These are phyloP conservation scores for Hiodon alosoides DNA, from an alignment of 2,113 vertebrate species.

Conservation along the genomic window DNA sequence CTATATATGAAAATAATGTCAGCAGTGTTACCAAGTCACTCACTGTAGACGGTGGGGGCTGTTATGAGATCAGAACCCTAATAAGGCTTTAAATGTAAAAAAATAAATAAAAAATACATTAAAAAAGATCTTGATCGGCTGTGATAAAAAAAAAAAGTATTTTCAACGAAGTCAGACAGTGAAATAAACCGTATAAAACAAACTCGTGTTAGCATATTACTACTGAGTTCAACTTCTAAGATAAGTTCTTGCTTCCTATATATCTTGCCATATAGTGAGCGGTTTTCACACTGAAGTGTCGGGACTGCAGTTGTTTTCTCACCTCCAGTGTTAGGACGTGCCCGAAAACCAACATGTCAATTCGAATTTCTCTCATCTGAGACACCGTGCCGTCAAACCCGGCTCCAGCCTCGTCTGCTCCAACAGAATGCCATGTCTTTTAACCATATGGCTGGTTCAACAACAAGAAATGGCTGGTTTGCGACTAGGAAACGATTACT, in stretches of 20 bases:
- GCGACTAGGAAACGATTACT: background rate
- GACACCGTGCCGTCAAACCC: slow-evolving; percentile 18
- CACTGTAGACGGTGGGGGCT: too few species aligned
- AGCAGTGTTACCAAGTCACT: too few species aligned
- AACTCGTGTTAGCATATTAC: background rate
- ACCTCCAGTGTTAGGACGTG: slow-evolving; percentile 52
- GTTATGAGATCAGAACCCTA: too few species aligned
- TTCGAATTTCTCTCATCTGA: slow-evolving; percentile 37
- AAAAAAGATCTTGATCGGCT: background rate
- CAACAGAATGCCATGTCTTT: slow-evolving; percentile 11
- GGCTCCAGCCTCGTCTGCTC: slow-evolving; percentile 24
- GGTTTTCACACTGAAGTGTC: slow-evolving; percentile 45
- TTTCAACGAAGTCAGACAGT: too few species aligned
- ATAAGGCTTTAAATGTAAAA: too few species aligned
- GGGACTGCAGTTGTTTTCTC: slow-evolving; percentile 49
- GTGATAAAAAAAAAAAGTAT: background rate
- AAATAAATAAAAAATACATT: too few species aligned
- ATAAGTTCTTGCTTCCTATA: background rate
- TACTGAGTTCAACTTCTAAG: background rate
- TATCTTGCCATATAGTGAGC: background rate
- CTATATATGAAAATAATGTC: too few species aligned
- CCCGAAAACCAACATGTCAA: slow-evolving; percentile 59
- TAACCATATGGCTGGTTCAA: slow-evolving; percentile 34
- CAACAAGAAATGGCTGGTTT: too few species aligned
- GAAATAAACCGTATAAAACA: too few species aligned